phyloP scores from a whole-genome alignment of 2,797 vertebrate genomes.

The Nyctibius grandis region DNA sequence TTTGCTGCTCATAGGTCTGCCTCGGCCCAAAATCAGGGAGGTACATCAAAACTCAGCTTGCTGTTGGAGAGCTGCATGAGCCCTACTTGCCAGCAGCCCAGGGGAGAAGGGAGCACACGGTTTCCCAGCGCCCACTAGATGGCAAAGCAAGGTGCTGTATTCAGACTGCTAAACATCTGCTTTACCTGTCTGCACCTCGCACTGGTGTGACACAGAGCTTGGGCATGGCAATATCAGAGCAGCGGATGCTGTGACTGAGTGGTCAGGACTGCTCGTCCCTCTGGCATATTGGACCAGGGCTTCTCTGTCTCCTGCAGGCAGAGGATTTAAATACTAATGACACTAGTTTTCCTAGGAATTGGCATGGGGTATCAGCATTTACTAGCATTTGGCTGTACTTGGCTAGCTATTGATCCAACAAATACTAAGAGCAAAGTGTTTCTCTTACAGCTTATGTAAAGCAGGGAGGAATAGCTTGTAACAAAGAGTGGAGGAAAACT shows the following conservation, averaged over 20 bases:
- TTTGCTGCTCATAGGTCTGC: background rate
- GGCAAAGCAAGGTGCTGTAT: background rate
- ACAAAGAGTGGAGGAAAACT: background rate
- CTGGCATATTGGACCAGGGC: background rate
- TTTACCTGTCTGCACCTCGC: background rate
- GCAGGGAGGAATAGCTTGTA: background rate
- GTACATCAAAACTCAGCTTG: background rate
- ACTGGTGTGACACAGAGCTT: background rate
- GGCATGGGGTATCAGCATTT: background rate
- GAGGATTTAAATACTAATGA: background rate
- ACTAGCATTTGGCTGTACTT: background rate
- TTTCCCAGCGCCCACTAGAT: background rate
- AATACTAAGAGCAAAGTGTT: background rate
- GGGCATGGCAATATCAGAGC: background rate
- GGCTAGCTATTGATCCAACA: background rate
- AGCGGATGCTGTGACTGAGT: background rate
- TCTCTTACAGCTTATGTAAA: background rate
- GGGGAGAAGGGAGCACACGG: background rate
- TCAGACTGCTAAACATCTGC: background rate
- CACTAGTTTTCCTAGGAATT: background rate
- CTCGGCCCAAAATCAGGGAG: background rate
- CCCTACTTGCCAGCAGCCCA: background rate
- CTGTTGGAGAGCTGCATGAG: background rate
- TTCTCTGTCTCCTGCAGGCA: background rate
- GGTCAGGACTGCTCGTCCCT: background rate